Base-by-base conservation (phyloP, 2,888 invertebrate genomes). In the Drosophila helvetica region DNA sequence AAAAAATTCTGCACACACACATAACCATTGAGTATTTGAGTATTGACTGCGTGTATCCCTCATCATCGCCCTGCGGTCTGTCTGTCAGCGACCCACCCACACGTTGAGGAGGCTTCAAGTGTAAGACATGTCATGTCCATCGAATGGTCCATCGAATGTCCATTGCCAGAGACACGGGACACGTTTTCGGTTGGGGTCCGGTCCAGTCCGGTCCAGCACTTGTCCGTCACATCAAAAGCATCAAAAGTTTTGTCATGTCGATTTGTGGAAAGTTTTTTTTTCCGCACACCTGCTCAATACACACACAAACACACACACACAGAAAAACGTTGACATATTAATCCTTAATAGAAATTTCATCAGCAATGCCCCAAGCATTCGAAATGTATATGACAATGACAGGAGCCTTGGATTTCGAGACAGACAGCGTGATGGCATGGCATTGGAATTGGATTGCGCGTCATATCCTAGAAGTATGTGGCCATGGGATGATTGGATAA, bases 311-410 rank as follows among this genome's bases (percentile, higher is more conserved):
- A n/a, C n/a, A n/a, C n/a, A n/a, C n/a, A n/a, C n/a, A n/a, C n/a
- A 38, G 38, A 64, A 73, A 70, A 70, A 74, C 73, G 71, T 75
- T 84, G 89, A 81, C 89, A 89, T 88, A 86, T 88, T 86, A 86
- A 86, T 86, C 86, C 89, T 67, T 76, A 86, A 86, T 89, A 87
- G 79, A 85, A 86, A 79, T 87, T 87, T 81, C 78, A 87, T 75
- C 89, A 71, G 59, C 76, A 63, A 63, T 57, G 58, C 59, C 57
- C 54, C 15, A 42, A 52, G 48, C 52, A 74, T 58, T 68, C 50
- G 69, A 64, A 56, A 22, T 54, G 54, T 69, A 53, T 72, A 51
- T 72, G 47, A 73, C 67, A 73, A 64, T 73, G 68, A 77, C 80
- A 77, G 71, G 57, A 62, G 63, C 38, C 54, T 38, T 38, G 45